Evolutionary conservation across 2,113 vertebrate species (phyloP).

Genomic region (Otocyon megalotis): DNA sequence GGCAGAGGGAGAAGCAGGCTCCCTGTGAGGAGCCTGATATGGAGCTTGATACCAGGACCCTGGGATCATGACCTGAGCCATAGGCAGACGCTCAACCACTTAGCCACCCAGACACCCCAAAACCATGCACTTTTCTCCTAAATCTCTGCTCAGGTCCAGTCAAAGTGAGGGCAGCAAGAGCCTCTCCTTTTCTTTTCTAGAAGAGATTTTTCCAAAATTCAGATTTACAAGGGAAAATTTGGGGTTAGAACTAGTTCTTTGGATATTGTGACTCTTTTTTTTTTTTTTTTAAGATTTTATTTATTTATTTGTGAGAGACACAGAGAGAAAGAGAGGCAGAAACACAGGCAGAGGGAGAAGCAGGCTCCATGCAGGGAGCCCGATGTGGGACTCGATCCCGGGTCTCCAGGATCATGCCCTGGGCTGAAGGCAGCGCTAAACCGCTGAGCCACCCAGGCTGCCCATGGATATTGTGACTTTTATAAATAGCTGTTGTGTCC

Average conservation of each 20-base stretch:
- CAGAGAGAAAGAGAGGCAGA: neutral
- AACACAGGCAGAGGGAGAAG: neutral
- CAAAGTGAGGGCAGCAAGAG: neutral
- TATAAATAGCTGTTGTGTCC: neutral
- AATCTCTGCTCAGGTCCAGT: neutral
- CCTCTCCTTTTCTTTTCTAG: neutral
- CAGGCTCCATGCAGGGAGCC: neutral
- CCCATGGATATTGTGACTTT: neutral
- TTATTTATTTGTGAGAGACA: neutral
- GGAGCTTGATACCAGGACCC: too few species aligned
- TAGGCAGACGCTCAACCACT: too few species aligned
- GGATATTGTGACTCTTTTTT: neutral
- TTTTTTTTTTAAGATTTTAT: neutral
- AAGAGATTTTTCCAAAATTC: neutral
- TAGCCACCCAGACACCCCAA: neutral
- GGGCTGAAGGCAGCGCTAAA: neutral
- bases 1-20: too few species aligned
- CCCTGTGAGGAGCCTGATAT: too few species aligned
- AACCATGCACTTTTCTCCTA: neutral
- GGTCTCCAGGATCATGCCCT: neutral
- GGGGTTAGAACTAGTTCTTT: neutral
- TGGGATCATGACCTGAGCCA: too few species aligned
- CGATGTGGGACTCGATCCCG: neutral
- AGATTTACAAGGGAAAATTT: neutral
- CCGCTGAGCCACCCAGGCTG: neutral